Evolutionary conservation across 2,113 vertebrate species (phyloP).

Genomic region (Mirounga angustirostris): DNA sequence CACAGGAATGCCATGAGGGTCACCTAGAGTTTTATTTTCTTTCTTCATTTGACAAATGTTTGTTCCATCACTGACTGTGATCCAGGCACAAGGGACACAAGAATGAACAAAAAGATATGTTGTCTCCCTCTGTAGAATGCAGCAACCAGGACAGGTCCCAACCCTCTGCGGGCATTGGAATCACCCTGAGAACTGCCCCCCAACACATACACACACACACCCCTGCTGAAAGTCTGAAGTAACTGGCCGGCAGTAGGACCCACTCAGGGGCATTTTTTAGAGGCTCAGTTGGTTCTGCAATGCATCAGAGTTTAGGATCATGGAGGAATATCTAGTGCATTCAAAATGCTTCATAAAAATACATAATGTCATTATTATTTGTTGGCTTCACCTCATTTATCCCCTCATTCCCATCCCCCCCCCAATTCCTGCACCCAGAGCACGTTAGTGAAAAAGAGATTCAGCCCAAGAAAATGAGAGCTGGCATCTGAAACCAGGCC

Average conservation of each 20-base stretch:
- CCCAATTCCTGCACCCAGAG: background rate
- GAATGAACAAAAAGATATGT: background rate
- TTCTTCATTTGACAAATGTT: background rate
- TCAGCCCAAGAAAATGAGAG: background rate
- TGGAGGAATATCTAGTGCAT: fast-evolving
- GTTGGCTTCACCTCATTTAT: background rate
- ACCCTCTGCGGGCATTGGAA: background rate
- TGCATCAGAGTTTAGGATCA: background rate
- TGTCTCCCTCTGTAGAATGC: fast-evolving
- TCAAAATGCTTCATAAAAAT: background rate
- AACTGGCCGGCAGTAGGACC: fast-evolving
- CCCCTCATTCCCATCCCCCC: background rate
- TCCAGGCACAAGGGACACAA: background rate
- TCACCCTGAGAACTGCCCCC: background rate
- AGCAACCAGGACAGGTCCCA: background rate
- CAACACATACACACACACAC: too few species aligned
- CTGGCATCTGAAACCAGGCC: background rate
- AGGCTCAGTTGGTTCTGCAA: too few species aligned
- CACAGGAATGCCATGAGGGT: background rate
- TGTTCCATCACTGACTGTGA: background rate
- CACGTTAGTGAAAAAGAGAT: background rate
- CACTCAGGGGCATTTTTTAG: background rate
- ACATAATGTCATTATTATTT: too few species aligned
- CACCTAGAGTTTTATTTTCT: background rate
- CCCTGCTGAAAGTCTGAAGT: background rate